phyloP scores from a whole-genome alignment of 1,140 invertebrate species.

The Brachionus koreanus region DNA sequence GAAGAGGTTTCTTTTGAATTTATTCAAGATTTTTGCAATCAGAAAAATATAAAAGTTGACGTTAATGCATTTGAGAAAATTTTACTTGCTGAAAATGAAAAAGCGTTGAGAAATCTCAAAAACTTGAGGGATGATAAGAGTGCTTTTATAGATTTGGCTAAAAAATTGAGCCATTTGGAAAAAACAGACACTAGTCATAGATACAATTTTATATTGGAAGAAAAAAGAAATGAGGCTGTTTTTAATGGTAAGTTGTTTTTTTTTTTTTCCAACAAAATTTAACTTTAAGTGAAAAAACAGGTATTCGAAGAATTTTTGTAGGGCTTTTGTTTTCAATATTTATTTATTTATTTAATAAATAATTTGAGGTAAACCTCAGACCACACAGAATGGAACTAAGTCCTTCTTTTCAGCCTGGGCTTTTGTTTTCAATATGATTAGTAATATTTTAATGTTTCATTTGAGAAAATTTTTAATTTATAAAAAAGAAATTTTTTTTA shows the following conservation, averaged over 20 bases:
- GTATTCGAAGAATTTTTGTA: no score
- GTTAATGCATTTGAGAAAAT: slow-evolving; percentile 13
- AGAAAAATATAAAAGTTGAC: neutral
- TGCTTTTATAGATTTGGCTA: neutral
- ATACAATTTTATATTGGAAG: neutral
- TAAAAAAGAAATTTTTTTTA: no score
- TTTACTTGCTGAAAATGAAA: slow-evolving; percentile 33
- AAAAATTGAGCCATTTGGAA: neutral
- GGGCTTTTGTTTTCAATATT: no score
- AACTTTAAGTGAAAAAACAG: no score
- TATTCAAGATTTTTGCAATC: slow-evolving; percentile 20
- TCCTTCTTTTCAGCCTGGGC: no score
- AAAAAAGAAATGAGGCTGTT: neutral
- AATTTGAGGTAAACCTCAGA: no score
- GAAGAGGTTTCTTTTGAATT: slow-evolving; percentile 31
- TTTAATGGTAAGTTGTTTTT: neutral
- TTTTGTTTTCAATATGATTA: no score
- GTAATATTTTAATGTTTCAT: no score
- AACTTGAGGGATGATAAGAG: slow-evolving; percentile 13
- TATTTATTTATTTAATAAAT: no score
- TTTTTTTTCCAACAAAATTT: no score
- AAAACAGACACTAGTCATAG: neutral
- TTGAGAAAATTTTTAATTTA: no score
- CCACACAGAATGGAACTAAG: no score
- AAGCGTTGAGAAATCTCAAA: slow-evolving; percentile 16